These are phyloP conservation scores for Parochlus steinenii DNA, from an alignment of 2,888 invertebrate genomes.

Conservation along the genomic window DNA sequence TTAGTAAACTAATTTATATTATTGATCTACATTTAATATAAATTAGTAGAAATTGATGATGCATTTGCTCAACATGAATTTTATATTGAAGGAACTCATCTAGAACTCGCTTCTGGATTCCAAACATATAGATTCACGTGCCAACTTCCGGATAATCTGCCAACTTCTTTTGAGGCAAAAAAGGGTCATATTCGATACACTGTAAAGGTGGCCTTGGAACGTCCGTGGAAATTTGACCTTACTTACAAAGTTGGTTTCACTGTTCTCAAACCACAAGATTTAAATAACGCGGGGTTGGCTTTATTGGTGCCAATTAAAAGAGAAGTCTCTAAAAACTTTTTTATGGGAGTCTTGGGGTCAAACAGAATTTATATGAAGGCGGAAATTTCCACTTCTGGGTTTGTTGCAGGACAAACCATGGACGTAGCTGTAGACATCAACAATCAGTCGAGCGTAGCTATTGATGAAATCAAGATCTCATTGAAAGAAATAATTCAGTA, in stretches of 20 bases:
- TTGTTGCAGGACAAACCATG: slow-evolving; percentile 5
- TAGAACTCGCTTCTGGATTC: slow-evolving; percentile 21
- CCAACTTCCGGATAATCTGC: slow-evolving; percentile 31
- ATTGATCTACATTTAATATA: not conserved
- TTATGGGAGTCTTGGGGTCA: not conserved
- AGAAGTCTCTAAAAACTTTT: slow-evolving; percentile 7
- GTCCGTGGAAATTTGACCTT: slow-evolving; percentile 38
- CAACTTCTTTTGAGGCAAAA: slow-evolving; percentile 34
- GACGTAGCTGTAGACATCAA: not conserved
- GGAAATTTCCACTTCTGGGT: slow-evolving; percentile 6
- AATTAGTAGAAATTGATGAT: not conserved
- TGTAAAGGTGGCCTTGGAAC: slow-evolving; percentile 38
- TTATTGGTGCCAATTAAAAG: not conserved
- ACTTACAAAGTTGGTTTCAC: slow-evolving; percentile 50
- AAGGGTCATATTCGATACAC: slow-evolving; percentile 39
- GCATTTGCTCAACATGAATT: not conserved
- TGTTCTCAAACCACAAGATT: slow-evolving; percentile 57
- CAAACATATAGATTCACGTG: slow-evolving; percentile 33
- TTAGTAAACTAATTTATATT: not conserved
- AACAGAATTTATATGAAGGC: slow-evolving; percentile 5
- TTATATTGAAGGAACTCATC: not conserved
- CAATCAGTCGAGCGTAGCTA: slow-evolving; percentile 5
- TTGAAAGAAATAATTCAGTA: slow-evolving; percentile 3
- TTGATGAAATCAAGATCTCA: not conserved
- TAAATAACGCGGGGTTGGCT: slow-evolving; percentile 35